These are phyloP conservation scores for Eulemur rubriventer DNA, from an alignment of 2,797 vertebrate species.

Conservation along the genomic window DNA sequence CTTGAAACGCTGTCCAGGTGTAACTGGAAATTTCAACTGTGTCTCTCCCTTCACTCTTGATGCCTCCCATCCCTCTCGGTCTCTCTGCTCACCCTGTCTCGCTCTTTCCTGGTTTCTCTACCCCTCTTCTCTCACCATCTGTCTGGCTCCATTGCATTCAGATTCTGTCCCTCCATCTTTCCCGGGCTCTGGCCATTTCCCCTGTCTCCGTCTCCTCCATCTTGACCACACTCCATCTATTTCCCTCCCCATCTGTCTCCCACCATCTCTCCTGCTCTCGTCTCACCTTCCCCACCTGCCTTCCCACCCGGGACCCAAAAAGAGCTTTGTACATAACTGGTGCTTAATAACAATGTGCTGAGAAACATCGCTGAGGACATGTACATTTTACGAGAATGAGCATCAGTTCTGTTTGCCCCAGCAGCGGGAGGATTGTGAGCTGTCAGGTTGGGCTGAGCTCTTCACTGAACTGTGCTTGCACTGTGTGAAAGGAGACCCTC, in stretches of 20 bases:
- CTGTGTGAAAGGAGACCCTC: not conserved
- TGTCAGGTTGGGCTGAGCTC: not conserved
- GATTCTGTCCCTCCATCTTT: not conserved
- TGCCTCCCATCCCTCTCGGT: not conserved
- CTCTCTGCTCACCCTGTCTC: not conserved
- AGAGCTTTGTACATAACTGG: not conserved
- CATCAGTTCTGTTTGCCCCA: not conserved
- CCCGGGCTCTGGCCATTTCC: conserved; percentile 25
- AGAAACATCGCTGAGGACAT: not conserved
- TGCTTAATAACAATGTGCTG: not conserved
- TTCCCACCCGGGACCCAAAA: not conserved
- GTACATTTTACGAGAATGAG: conserved; percentile 28
- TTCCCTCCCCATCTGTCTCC: not conserved
- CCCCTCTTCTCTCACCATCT: not conserved
- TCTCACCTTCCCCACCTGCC: not conserved
- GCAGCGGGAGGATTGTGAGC: not conserved
- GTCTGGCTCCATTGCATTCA: not conserved
- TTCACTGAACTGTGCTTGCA: not conserved
- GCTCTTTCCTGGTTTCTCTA: not conserved
- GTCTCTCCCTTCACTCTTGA: not conserved
- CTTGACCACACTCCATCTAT: not conserved
- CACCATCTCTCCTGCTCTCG: not conserved
- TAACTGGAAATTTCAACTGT: conserved; percentile 42
- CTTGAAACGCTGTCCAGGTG: conserved; percentile 25
- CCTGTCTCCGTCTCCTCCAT: conserved; percentile 34